Evolutionary conservation across 1,140 invertebrate genomes (phyloP), one percentile per base, ranked within the genome.

Genomic region (Amphibalanus amphitrite): DNA sequence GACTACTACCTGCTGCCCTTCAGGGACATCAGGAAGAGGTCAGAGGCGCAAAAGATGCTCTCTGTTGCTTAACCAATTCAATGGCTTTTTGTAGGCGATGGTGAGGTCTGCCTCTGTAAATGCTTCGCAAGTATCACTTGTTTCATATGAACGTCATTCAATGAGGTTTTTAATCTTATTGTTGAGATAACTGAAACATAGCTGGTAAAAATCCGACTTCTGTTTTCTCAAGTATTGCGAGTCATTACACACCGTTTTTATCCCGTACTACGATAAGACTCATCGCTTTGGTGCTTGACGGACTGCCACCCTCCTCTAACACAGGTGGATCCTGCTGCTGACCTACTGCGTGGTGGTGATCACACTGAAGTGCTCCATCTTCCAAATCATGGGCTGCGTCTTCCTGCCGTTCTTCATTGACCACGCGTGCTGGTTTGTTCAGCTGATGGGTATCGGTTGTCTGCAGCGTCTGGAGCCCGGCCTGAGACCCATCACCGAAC

Each of bases 321-420:
- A 6, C 75, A 93, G 91, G 85, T 98, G 95, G 95, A 93, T 95
- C 73, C 84, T 87, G 77, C 78, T 98, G 4, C 81, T 98, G 40
- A 87, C 87, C 0, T 98, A 96, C 82, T 96, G 93, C 78, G 89
- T 96, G 29, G 78, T 85, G 17, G 94, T 97, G 0, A 93, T 98
- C 65, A 84, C 93, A 23, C 83, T 89, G 26, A 98, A 98, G 83
- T 78, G 81, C 65, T 84, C 90, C 3, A 78, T 88, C 72, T 83
- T 93, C 28, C 90, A 97, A 83, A 87, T 97, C 71, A 83, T 93
- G 15, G 94, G 93, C 1, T 98, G 95, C 80, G 86, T 97, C 15
- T 92, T 91, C 76, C 85, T 90, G 64, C 76, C 83, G 23, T 64
- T 76, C 25, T 81, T 94, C 75, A 83, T 88, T 72, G 75, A 78